Evolutionary conservation across 2,888 invertebrate species (phyloP).

Genomic region (Argynnis bischoffii): DNA sequence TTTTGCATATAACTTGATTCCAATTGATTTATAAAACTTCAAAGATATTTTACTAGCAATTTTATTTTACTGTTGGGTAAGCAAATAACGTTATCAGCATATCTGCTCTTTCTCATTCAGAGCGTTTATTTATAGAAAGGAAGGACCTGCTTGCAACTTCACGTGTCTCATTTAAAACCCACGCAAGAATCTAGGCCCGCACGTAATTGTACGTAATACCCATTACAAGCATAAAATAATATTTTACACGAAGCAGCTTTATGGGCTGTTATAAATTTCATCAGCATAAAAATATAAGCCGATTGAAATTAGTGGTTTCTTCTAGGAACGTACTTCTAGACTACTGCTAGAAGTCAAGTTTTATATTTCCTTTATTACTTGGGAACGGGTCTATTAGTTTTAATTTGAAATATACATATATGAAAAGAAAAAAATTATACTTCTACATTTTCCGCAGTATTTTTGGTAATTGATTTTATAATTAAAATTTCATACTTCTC

Average conservation of each 20-base stretch:
- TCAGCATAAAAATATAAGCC: not conserved
- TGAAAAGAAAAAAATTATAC: too few species aligned
- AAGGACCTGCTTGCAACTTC: constrained; percentile 48
- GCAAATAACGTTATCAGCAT: constrained; percentile 37
- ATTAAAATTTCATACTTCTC: too few species aligned
- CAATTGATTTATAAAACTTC: too few species aligned
- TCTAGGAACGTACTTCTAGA: constrained; percentile 1
- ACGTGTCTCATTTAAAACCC: constrained; percentile 57
- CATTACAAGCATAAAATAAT: constrained; percentile 32
- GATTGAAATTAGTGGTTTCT: constrained; percentile 7
- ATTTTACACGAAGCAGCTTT: constrained; percentile 23
- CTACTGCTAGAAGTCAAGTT: not conserved
- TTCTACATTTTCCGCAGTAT: too few species aligned
- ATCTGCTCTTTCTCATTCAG: constrained; percentile 45
- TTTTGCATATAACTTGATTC: too few species aligned
- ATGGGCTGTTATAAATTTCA: constrained; percentile 9
- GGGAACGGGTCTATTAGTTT: too few species aligned
- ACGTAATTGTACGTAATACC: constrained; percentile 40
- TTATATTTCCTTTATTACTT: not conserved
- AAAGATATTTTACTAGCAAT: not conserved
- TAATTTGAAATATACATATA: too few species aligned
- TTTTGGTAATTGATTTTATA: too few species aligned
- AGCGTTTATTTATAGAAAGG: constrained; percentile 50
- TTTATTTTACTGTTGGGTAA: constrained; percentile 33
- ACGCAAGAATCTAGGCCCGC: constrained; percentile 39